Conservation (phyloP, 2,113 vertebrate genomes). For the Pachyramphus minor region DNA sequence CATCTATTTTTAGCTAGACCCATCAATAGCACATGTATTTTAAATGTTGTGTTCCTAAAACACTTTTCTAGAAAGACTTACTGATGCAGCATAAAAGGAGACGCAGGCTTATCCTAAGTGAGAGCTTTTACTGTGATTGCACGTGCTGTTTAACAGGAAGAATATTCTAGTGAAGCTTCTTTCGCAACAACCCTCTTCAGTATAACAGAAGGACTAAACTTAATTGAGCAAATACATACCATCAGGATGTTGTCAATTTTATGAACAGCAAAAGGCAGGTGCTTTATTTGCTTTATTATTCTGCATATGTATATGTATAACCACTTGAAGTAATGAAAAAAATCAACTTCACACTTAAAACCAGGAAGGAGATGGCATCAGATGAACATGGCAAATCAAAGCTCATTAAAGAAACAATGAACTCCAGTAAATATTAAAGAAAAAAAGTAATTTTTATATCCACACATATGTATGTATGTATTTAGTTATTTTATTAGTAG, state of each 20-base stretch:
- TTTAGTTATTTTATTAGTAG: background rate
- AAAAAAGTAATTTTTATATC: background rate
- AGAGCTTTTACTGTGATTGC: background rate
- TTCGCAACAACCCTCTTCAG: background rate
- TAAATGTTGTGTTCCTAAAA: background rate
- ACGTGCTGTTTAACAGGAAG: background rate
- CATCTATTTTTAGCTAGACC: background rate
- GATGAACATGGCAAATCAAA: background rate
- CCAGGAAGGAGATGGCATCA: slow-evolving; percentile 10
- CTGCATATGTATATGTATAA: background rate
- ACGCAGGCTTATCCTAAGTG: background rate
- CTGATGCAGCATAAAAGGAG: background rate
- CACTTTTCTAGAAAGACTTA: background rate
- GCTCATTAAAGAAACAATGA: background rate
- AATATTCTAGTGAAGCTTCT: background rate
- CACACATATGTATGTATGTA: background rate
- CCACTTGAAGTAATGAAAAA: slow-evolving; percentile 7
- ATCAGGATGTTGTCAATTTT: background rate
- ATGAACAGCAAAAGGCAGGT: background rate
- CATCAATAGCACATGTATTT: background rate
- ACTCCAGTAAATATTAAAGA: background rate
- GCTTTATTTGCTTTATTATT: background rate
- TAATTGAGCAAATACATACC: background rate
- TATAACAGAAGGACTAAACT: background rate
- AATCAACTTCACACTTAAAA: background rate